Evolutionary conservation across 2,888 invertebrate species (phyloP), one percentile per base, ranked within the genome.

Genomic region (Leucophenga maculata): DNA sequence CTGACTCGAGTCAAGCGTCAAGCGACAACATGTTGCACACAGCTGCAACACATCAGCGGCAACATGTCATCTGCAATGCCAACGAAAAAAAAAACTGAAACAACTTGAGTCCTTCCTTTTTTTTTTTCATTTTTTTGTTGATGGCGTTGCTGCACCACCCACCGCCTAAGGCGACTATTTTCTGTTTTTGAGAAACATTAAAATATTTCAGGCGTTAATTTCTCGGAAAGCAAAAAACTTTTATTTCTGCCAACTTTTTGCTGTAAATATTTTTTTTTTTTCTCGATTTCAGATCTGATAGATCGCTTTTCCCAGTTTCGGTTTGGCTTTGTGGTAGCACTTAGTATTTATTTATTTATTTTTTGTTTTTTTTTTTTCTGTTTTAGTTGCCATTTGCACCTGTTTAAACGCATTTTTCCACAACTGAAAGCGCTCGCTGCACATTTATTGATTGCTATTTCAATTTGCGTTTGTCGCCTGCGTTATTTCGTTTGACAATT

Each of bases 11-110:
- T 52, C 31, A n/a, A 48, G 66, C 26, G 57, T 13, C 44, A 14
- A 48, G 67, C 76, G 81, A 16, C 80, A 80, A 80, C 83, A 80
- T 80, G 80, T 80, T 83, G 82, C 74, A 83, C 80, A 80, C 80
- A 83, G 80, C 80, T 80, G 80, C 80, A 46, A 48, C 48, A 44
- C 46, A 62, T 20, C 44, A 62, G 22, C 39, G 11, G 39, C 62
- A 46, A 62, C 46, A 62, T 13, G 22, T 44, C n/a, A 50, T 18
- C 16, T 50, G 20, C 46, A 22, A 6, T 39, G 16, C 3, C 11
- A 16, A 39, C 16, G 16, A 60, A 16, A 60, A 20, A 26, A 9
- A 3, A 39, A 39, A 11, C 1, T 39, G 39, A 3, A 39, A 39
- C 39, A 39, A 39, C 8, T 39, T 39, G 39, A 39, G 39, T 39